A percentile compares a stretch with the other conserved stretches of the same genome.
These are phyloP conservation scores for Gymnocypris eckloni DNA, from an alignment of 2,797 vertebrate genomes.

Conservation along the genomic window DNA sequence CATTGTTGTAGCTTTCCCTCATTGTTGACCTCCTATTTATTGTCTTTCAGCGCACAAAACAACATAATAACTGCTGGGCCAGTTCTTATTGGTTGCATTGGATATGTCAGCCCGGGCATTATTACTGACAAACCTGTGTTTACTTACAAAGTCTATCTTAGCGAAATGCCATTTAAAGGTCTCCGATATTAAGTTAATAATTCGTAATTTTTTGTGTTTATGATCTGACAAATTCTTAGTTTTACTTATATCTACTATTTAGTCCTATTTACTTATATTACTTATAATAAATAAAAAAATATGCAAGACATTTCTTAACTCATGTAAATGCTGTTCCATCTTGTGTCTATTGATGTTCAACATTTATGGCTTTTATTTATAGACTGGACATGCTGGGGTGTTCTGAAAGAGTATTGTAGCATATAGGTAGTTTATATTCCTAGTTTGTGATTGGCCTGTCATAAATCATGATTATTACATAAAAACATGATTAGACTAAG, in stretches of 20 bases:
- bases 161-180: conserved; percentile 50
- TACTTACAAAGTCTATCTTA: conserved; percentile 22
- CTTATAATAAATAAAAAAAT: too few species aligned
- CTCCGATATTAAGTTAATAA: conserved; percentile 38
- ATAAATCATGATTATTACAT: conserved; percentile 4
- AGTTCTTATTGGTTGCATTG: conserved; percentile 38
- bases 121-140: conserved; percentile 43
- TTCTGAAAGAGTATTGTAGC: not conserved
- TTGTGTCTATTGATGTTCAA: not conserved
- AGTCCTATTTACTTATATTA: too few species aligned
- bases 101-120: conserved; percentile 28
- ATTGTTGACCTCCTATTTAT: conserved; percentile 45
- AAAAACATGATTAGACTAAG: not conserved
- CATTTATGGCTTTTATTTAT: not conserved
- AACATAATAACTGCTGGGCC: conserved; percentile 36
- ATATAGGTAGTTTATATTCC: not conserved
- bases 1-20: conserved; percentile 36
- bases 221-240: conserved; percentile 16
- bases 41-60: conserved; percentile 36
- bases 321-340: not conserved
- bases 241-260: not conserved
- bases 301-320: not conserved
- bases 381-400: not conserved
- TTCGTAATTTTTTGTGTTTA: not conserved
- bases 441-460: not conserved